Conservation (phyloP, 2,888 invertebrate genomes). For the Ochlodes sylvanus region DNA sequence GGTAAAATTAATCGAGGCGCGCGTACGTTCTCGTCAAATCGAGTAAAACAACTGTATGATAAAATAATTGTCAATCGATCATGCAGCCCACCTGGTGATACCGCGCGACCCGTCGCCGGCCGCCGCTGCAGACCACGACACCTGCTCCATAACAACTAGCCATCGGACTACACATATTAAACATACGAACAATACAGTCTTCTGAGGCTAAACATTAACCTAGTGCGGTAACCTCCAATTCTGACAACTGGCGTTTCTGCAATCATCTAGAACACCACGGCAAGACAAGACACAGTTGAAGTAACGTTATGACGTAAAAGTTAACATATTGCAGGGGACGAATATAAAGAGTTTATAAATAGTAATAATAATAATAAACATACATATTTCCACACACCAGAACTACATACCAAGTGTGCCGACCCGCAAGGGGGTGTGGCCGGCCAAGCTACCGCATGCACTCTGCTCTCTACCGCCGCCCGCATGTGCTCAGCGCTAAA, state of each 20-base stretch:
- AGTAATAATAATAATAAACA: not conserved
- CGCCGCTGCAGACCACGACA: not conserved
- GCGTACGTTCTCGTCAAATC: not conserved
- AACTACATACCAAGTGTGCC: constrained; percentile 62
- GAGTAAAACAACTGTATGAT: not conserved
- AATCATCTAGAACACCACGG: constrained; percentile 5
- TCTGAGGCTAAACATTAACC: not conserved
- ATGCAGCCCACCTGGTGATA: constrained; percentile 3
- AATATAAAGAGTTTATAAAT: constrained; percentile 2
- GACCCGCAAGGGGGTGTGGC: constrained; percentile 65
- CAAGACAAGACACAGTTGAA: constrained; percentile 20
- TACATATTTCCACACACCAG: constrained; percentile 59
- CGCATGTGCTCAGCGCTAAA: constrained; percentile 58
- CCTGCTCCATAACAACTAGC: not conserved
- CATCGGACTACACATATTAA: no score
- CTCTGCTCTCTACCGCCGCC: constrained; percentile 65
- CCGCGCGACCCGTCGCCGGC: not conserved
- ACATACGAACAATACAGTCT: not conserved
- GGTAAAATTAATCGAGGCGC: not conserved
- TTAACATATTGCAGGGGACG: not conserved
- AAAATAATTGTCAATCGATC: not conserved
- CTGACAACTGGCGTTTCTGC: not conserved
- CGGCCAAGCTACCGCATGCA: constrained; percentile 81
- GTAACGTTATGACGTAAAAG: not conserved
- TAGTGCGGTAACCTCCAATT: not conserved